Base-by-base conservation (phyloP, 2,113 vertebrate genomes). In the Larimichthys polyactis region DNA sequence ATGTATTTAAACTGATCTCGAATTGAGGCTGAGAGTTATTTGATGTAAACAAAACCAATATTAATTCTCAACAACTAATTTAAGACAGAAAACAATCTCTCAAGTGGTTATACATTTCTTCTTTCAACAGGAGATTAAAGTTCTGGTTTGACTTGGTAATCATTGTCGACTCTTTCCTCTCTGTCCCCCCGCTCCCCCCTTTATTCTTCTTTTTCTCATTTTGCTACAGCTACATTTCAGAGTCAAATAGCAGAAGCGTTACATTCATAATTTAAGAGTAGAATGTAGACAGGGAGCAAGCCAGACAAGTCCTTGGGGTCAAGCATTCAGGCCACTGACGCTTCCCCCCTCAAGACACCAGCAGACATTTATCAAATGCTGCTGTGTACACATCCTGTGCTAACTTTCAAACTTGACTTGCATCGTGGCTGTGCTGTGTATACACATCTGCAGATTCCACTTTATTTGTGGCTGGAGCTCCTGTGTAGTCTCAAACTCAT, bases 341-440 rank as follows among this genome's bases (percentile, higher is more conserved):
- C 75, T 54, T 75, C 66, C 76, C 76, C 75, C 82, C 67, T 75
- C n/a, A 73, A 84, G 79, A 82, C 84, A 70, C 70, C 75, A 79
- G 87, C 86, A 89, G 82, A 78, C 90, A 91, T 91, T 84, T 73
- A 85, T 93, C 91, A 91, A 71, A 71, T 16, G 17, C 72, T 70
- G 88, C 77, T 88, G 86, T 93, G 84, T 91, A 94, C 91, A 93
- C 89, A 93, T 86, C 76, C 88, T 85, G 82, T 60, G 44, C 60
- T 71, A 85, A 87, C 83, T 87, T 87, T 86, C 79, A 83, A 90
- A 87, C 85, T 89, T 73, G 24, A 14, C 78, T 86, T 80, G 89
- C 85, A 89, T 87, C 90, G 84, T 62, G 72, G 55, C 78, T 62
- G 54, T n/a, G 71, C 74, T 75, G 64, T 87, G 80, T 91, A 83